Evolutionary conservation across 1,140 invertebrate species (phyloP), one percentile per base, ranked within the genome.

Genomic region (Daktulosphaira vitifoliae): DNA sequence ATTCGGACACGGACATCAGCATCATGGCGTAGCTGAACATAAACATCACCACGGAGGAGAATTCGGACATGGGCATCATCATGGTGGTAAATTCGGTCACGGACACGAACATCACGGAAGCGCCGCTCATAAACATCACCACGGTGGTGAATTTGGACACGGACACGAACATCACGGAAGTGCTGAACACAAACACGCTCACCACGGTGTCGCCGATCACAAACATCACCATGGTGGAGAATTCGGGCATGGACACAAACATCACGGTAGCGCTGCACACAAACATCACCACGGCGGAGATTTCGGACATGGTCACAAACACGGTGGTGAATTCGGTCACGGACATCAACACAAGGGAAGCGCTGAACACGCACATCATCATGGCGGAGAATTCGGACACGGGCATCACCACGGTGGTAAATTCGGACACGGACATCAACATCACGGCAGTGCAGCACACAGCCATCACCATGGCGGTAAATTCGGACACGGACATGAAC

Each of bases 361-460:
- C 22, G 46, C 59, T 3, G 46, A 52, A 22, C 66, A 67, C 33
- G 29, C 8, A 4, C 66, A 66, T n/a, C 38, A 48, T 16, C 66
- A 67, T 11, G 26, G 49, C 1, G 66, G 66, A 0, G 29, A 62
- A 20, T 65, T 59, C 65, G 54, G 65, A 29, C 67, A 68, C 48
- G 65, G 65, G 39, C 67, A 68, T 26, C 46, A 68, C 13, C 68
- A 68, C 42, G 50, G 59, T 8, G 68, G 68, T 13, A 66, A 65
- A 3, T 62, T 65, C 39, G 68, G 66, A 3, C 68, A 68, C 22
- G 62, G 62, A 16, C 68, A 68, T 13, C 20, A 67, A 2, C 68
- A 68, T 22, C 37, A 56, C 25, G 68, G 68, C 5, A 56, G 52
- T 16, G 56, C 62, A 11, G 66, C 33, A 5, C 68, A 68, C 33